Conservation (phyloP, 2,888 invertebrate species). For the Clistopyga incitator region DNA sequence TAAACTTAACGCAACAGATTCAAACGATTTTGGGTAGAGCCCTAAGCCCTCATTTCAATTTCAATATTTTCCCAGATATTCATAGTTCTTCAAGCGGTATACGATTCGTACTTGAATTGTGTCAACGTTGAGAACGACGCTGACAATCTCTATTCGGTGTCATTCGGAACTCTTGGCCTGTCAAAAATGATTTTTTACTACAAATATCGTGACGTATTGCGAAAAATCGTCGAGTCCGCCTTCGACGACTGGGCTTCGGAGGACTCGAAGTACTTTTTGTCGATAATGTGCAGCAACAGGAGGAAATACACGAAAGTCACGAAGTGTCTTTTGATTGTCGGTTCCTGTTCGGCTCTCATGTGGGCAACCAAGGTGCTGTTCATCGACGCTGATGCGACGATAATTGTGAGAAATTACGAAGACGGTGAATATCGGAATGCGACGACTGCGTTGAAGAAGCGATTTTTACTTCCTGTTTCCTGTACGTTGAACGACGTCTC, state of each 20-base stretch:
- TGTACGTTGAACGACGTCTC: constrained; percentile 31
- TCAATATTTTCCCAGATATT: constrained; percentile 37
- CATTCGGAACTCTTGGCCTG: constrained; percentile 64
- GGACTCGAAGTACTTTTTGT: constrained; percentile 44
- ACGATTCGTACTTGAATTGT: constrained; percentile 67
- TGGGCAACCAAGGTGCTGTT: constrained; percentile 4
- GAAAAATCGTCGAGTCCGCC: constrained; percentile 59
- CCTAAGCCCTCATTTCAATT: background rate
- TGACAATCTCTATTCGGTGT: constrained; percentile 65
- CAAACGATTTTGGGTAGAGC: no score
- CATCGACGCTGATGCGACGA: constrained; percentile 9
- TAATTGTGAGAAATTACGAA: background rate
- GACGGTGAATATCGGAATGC: background rate
- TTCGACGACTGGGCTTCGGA: constrained; percentile 69
- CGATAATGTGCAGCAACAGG: constrained; percentile 67
- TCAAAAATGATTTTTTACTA: constrained; percentile 68
- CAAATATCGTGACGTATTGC: constrained; percentile 67
- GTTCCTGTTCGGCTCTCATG: background rate
- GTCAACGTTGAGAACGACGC: constrained; percentile 65
- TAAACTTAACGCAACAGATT: no score
- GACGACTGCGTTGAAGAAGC: background rate
- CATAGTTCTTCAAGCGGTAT: constrained; percentile 54
- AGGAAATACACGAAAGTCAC: constrained; percentile 30
- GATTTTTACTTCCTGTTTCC: constrained; percentile 29
- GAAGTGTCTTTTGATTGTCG: background rate